A percentile compares a stretch with the other conserved stretches of the same genome.
These are phyloP conservation scores for Parapristionchus giblindavisi DNA, from an alignment of 2,888 invertebrate species.

Conservation along the genomic window DNA sequence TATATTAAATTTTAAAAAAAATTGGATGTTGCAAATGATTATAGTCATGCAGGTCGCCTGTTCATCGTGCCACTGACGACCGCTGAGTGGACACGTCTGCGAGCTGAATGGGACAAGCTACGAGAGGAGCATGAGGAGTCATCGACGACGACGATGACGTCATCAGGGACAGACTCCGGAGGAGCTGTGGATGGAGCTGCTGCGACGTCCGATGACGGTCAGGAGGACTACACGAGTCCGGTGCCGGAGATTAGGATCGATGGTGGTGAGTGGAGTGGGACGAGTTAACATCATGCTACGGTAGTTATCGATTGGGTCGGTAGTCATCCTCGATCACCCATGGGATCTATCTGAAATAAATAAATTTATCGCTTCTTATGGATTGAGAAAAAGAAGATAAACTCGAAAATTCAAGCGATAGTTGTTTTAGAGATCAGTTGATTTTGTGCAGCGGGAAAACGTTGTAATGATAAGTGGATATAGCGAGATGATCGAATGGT, in stretches of 20 bases:
- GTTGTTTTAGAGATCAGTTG: background rate
- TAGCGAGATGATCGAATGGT: no score
- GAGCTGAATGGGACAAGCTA: slow-evolving; percentile 30
- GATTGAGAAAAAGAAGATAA: no score
- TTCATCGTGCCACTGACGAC: slow-evolving; percentile 45
- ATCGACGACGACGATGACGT: slow-evolving; percentile 36
- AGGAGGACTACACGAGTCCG: background rate
- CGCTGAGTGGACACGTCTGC: slow-evolving; percentile 48
- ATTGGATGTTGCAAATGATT: background rate
- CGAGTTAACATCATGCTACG: no score
- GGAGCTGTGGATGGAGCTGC: slow-evolving; percentile 18
- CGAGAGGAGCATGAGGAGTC: background rate
- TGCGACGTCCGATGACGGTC: slow-evolving; percentile 8
- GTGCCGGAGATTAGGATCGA: background rate
- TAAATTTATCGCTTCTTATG: no score
- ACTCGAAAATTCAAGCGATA: background rate
- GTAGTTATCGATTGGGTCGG: no score
- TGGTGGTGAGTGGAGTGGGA: background rate
- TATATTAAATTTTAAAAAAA: background rate
- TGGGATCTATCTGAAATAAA: no score
- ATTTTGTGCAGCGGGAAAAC: no score
- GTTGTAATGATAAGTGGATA: no score
- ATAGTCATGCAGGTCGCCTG: background rate
- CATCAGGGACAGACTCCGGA: background rate
- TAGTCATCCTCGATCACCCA: no score